Base-by-base conservation (phyloP, 2,888 invertebrate genomes). In the Thelaira solivaga region DNA sequence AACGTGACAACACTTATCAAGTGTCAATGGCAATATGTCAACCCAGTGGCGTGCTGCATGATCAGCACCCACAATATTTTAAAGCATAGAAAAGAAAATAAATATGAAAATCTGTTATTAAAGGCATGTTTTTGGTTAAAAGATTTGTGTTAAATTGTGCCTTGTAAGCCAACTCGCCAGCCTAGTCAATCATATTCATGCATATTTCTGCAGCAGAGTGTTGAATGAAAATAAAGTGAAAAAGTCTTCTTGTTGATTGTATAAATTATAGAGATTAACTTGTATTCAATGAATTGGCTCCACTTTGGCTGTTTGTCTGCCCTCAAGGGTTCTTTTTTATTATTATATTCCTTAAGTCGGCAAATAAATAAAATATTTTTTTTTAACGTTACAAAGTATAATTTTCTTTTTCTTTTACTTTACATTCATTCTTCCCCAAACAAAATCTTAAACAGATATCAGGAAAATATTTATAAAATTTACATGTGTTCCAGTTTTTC, bases 21-120 rank as follows among this genome's bases (percentile, higher is more conserved):
- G 84, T 85, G 85, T 85, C 85, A 85, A 85, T 81, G 84, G 82
- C 86, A 85, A 86, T 76, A 73, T 76, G 81, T 80, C 62, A 76
- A 79, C 53, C 75, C 72, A 74, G 72, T 68, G 79, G 80, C 77
- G 80, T 71, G 77, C 76, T 82, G n/a, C n/a, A n/a, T n/a, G 78
- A 73, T 80, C 80, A 81, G 82, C 83, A 82, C 80, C 84, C 83
- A 74, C 77, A 72, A 45, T 16, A 74, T 64, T 45, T 39, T 51
- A 11, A 68, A 55, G 43, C 49, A 16, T 13, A 45, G 16, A 41
- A 36, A 24, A 20, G 8, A 26, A 74, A 80, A 67, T 22, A 83
- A 81, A 81, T 83, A 79, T 80, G 65, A 62, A 79, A 76, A 72
- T 65, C 34, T 47, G 29, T 36, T 80, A 74, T 22, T 39, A 36